Evolutionary conservation across 1,140 invertebrate genomes (phyloP), one percentile per base, ranked within the genome.

Genomic region (Mactra quadrangularis): DNA sequence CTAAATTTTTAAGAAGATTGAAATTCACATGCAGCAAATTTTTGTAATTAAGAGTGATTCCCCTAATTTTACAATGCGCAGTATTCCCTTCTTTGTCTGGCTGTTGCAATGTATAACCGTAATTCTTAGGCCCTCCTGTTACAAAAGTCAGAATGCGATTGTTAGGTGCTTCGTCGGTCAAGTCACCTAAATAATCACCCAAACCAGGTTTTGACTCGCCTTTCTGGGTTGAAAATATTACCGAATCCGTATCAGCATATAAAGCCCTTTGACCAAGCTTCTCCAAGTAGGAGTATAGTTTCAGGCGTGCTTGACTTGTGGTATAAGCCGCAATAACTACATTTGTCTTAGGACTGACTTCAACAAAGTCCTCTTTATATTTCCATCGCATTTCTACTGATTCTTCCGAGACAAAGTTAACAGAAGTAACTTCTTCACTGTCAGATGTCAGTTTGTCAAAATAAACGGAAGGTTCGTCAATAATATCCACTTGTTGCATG

Each of bases 231-330:
- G 19, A 11, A 93, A 33, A 93, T 89, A 17, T 91, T 64, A 15
- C 76, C 84, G 82, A 68, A 31, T 94, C 93, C 7, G 93, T 94
- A 22, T 57, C 55, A 11, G 45, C 45, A 19, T 55, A 93, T 4
- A 93, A 68, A 7, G 89, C 89, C 25, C 87, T 52, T 6, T 79
- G 38, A 22, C 83, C 86, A 19, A 93, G 71, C 38, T 83, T 70
- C 81, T 92, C 87, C 22, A 93, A 68, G 71, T 90, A 88, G 17
- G 64, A 53, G 55, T 92, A 93, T 7, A 93, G 85, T 75, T 92
- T 89, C 17, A 93, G 64, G 0, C 92, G 72, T 0, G 92, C 92
- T 60, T 93, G 89, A 19, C 90, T 86, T 0, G 93, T 94, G 9
- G 88, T 90, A 60, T 88, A 93, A 9, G 45, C 45, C 9, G 45